These are phyloP conservation scores for Ectropis grisescens DNA, from an alignment of 1,140 invertebrate genomes.

Conservation along the genomic window DNA sequence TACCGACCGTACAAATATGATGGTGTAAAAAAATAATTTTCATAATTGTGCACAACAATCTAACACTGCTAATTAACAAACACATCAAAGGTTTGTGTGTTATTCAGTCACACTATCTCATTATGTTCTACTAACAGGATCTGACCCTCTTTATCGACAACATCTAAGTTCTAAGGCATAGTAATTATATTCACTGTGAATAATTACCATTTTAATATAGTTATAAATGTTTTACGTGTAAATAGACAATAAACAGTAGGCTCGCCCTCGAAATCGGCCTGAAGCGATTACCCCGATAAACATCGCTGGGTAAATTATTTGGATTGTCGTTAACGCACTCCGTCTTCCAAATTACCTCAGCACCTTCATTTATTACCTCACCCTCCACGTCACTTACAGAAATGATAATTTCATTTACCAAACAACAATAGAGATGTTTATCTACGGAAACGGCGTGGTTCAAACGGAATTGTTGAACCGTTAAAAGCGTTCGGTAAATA, in stretches of 20 bases:
- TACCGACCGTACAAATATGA: no score
- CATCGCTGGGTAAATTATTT: conserved; percentile 27
- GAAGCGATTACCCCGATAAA: conserved; percentile 40
- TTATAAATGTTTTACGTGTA: conserved; percentile 13
- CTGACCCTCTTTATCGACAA: no score
- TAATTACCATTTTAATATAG: no score
- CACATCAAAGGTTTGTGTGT: no score
- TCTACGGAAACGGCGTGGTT: conserved; percentile 11
- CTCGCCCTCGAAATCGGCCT: conserved; percentile 17
- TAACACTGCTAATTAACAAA: no score
- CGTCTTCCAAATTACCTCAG: conserved; percentile 17
- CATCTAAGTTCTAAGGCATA: no score
- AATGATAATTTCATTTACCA: conserved; percentile 31
- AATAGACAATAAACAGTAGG: conserved; percentile 20
- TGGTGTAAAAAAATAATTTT: no score
- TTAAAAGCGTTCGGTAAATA: conserved; percentile 23
- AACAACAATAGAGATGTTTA: conserved; percentile 25
- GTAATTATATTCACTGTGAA: no score
- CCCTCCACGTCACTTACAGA: conserved; percentile 16
- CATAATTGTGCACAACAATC: no score
- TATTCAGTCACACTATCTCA: no score
- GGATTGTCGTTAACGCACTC: conserved; percentile 28
- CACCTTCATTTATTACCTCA: conserved; percentile 18
- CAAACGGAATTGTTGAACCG: conserved; percentile 18
- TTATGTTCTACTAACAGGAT: no score